phyloP scores from a whole-genome alignment of 2,797 vertebrate species.

The Cyprinodon diabolis region DNA sequence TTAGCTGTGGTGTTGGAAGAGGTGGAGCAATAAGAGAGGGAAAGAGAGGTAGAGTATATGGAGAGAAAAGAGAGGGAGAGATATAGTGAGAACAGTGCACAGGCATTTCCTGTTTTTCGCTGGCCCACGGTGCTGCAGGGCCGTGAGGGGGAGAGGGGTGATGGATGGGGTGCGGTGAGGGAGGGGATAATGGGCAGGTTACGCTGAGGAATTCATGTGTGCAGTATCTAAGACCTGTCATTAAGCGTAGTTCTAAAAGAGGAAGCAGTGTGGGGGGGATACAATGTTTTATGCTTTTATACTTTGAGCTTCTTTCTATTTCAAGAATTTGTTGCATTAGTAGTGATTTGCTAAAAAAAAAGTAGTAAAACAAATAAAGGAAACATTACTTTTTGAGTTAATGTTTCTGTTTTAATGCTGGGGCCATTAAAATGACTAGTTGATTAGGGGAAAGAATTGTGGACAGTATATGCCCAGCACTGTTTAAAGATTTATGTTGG shows the following conservation, averaged over 20 bases:
- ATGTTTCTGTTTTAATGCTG: neutral
- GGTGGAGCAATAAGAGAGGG: conserved; percentile 49
- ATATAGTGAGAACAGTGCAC: conserved; percentile 75
- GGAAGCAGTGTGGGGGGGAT: conserved; percentile 23
- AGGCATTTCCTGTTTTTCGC: conserved; percentile 83
- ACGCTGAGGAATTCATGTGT: conserved; percentile 50
- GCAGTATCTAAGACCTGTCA: conserved; percentile 41
- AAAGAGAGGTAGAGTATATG: conserved; percentile 27
- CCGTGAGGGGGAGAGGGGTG: conserved; percentile 29
- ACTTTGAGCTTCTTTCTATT: neutral
- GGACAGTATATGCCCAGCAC: too few relatives aligned
- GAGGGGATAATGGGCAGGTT: conserved; percentile 63
- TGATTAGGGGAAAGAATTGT: too few relatives aligned
- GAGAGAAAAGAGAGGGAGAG: conserved; percentile 52
- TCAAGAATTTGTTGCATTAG: neutral
- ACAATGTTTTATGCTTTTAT: conserved; percentile 8
- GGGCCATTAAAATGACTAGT: neutral
- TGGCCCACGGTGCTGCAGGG: conserved; percentile 62
- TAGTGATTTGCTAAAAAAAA: neutral
- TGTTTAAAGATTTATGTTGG: too few relatives aligned
- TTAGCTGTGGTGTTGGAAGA: conserved; percentile 58
- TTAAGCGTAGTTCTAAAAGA: conserved; percentile 50
- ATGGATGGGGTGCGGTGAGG: conserved; percentile 34
- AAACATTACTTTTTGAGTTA: neutral
- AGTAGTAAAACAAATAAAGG: neutral